Base-by-base conservation (phyloP, 2,888 invertebrate species). In the Volucella bombylans region DNA sequence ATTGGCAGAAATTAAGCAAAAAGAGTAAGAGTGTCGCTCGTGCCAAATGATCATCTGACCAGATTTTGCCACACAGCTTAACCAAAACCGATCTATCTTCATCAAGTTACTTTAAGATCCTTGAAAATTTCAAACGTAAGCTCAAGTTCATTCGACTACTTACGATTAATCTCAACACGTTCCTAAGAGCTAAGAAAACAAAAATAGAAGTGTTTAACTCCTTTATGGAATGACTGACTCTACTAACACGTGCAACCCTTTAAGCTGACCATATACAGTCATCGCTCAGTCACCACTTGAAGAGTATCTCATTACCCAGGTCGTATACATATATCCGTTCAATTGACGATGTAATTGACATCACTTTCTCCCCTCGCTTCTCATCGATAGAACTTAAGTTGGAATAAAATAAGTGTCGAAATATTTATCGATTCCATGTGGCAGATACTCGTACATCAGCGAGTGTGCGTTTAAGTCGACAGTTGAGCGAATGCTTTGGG, bases 311-410 rank as follows among this genome's bases (percentile, higher is more conserved):
- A 62, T 64, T 62, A 64, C 54, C 38, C 39, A 45, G n/a, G 47
- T 31, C 23, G 64, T 39, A 8, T 39, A 8, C 11, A 31, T 54
- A 43, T 18, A 38, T 81, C 57, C 64, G 57, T 81, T 45, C 76
- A 71, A 71, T 76, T 71, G 64, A 81, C 57, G 52, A 64, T 45
- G 76, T 65, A 81, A 81, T 81, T 81, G 81, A 81, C 76, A 76
- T 81, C 76, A 76, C 76, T 81, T 47, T 45, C 65, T 39, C 41
- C 45, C 50, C 57, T 64, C n/a, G n/a, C n/a, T 38, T 52, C 45
- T 69, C 74, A 54, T 43, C 50, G 59, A 52, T 47, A 62, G 62
- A 72, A 62, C 45, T 31, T 47, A 50, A 62, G 52, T 54, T 49
- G 14, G 39, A 69, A 14, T 6, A 47, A 43, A 50, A 71, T 31